A percentile compares a stretch with the other conserved stretches of the same genome.
Conservation (phyloP, 2,888 invertebrate genomes). For the Nasonia oneida region DNA sequence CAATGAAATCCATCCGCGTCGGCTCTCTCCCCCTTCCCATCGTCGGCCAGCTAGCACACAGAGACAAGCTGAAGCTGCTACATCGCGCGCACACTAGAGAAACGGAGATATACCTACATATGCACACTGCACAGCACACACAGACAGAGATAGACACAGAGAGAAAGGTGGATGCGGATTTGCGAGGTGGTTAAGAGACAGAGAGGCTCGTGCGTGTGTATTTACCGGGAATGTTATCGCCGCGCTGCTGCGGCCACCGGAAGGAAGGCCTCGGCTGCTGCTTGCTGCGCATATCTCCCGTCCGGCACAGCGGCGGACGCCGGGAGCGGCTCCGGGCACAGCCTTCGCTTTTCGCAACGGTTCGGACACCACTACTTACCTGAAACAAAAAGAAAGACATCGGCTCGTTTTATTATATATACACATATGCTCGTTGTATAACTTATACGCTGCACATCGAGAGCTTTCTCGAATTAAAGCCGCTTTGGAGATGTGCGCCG, state of each 20-base stretch:
- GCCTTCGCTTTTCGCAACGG: slow-evolving; percentile 55
- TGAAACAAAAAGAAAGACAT: slow-evolving; percentile 67
- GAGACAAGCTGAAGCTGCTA: background rate
- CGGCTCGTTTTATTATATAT: slow-evolving; percentile 5
- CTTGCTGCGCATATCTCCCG: slow-evolving; percentile 84
- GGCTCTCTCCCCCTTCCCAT: background rate
- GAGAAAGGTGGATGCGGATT: slow-evolving; percentile 18
- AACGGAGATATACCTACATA: background rate
- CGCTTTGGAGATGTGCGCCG: no score
- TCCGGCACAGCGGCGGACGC: slow-evolving; percentile 76
- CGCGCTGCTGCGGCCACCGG: slow-evolving; percentile 84
- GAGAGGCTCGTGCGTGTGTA: slow-evolving; percentile 65
- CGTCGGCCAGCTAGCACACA: background rate
- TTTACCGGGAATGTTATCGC: slow-evolving; percentile 82
- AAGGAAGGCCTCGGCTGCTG: slow-evolving; percentile 86
- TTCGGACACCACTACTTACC: slow-evolving; percentile 78
- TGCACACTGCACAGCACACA: background rate
- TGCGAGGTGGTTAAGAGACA: background rate
- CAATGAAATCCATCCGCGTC: slow-evolving; percentile 32
- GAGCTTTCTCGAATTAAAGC: no score
- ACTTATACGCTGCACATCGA: no score
- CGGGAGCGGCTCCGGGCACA: slow-evolving; percentile 66
- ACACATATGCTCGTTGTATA: background rate
- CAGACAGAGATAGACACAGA: background rate
- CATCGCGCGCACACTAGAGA: background rate